phyloP scores from a whole-genome alignment of 2,888 invertebrate genomes.

The Anarsia innoxiella region DNA sequence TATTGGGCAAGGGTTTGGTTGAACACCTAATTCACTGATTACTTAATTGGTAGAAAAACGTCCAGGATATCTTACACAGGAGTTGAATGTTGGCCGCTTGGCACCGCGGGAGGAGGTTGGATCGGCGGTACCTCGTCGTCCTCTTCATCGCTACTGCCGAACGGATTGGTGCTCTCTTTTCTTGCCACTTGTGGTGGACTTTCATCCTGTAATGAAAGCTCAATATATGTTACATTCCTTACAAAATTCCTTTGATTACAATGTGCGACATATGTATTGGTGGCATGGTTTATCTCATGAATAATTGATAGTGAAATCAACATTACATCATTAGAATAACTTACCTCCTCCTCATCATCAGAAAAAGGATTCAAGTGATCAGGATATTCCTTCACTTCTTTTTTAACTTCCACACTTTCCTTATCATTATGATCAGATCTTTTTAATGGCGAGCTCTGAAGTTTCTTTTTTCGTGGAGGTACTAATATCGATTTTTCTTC shows the following conservation, averaged over 20 bases:
- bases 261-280: too few species aligned
- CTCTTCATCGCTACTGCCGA: conserved; percentile 80
- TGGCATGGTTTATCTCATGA: too few species aligned
- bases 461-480: conserved; percentile 63
- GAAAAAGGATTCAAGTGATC: conserved; percentile 89
- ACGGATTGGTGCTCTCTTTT: conserved; percentile 78
- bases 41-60: not conserved
- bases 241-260: too few species aligned
- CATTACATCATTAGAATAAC: too few species aligned
- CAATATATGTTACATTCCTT: too few species aligned
- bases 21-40: too few species aligned
- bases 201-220: conserved; percentile 47
- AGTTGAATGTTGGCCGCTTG: conserved; percentile 30
- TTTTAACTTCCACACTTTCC: conserved; percentile 14
- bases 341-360: conserved; percentile 75
- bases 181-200: conserved; percentile 38
- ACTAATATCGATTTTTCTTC: conserved; percentile 50
- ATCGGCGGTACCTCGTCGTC: conserved; percentile 60
- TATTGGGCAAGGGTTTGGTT: too few species aligned
- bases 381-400: conserved; percentile 75
- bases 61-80: conserved; percentile 36
- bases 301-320: too few species aligned
- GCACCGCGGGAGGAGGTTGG: conserved; percentile 30
- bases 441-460: conserved; percentile 26
- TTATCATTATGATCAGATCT: conserved; percentile 11